Base-by-base conservation (phyloP, 1,140 invertebrate genomes). In the Euwallacea similis region DNA sequence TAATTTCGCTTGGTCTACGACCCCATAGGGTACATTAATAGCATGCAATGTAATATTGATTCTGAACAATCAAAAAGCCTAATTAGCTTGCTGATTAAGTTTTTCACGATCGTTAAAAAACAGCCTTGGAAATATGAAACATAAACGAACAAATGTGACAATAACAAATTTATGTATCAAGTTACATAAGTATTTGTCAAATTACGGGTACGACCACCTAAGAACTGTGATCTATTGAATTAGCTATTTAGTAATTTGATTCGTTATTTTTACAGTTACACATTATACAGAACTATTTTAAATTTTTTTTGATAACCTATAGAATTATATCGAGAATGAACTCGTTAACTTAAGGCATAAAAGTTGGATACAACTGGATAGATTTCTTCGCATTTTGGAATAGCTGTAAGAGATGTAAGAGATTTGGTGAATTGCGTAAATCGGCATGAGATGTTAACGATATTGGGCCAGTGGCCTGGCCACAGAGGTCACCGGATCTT, bases 281-380 rank as follows among this genome's bases (percentile, higher is more conserved):
- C 13, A 11, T 2, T 11, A 50, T 13, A 11, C 46, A 50, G 46
- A 50, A 50, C 13, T 2, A 50, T 6, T 50, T 50, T 13, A 2
- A 2, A 13, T 50, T 50, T 13, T 6, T 50, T 11, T 6, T 50
- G 6, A 50, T 50, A 50, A 50, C 46, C 13, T 50, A n/a, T n/a
- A n/a, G 46, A 6, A 6, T 6, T 50, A 50, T 6, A 11, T 1
- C 2, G 46, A 50, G 46, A 13, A 50, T 50, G 1, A 0, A 50
- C 46, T 13, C 46, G 13, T 50, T 50, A n/a, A n/a, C n/a, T n/a
- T n/a, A 50, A 50, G 6, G 13, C 13, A 50, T 50, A 13, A 6
- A 50, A 50, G 46, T 50, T 50, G 46, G 46, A 50, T 50, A 50
- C 46, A 50, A 13, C 46, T 50, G 9, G 46, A 50, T 50, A 50